These are phyloP conservation scores for Tragopan temminckii DNA, from an alignment of 2,797 vertebrate species.

Conservation along the genomic window DNA sequence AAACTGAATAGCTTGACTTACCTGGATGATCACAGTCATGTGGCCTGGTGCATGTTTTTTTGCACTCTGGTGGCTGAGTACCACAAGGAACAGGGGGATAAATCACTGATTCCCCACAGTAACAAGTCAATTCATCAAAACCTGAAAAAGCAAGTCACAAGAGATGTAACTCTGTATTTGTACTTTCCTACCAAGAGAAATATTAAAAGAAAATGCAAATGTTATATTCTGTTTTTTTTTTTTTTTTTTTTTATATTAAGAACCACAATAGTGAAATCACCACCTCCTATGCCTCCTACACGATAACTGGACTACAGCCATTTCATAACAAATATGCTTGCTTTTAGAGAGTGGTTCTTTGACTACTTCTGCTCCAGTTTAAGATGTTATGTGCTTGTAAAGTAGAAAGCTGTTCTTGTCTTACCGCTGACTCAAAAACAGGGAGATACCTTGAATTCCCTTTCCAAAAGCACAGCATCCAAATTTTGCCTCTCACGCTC, in stretches of 20 bases:
- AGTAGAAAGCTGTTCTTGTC: not conserved
- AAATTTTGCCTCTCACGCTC: not conserved
- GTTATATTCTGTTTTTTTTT: fast-evolving
- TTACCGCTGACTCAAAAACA: not conserved
- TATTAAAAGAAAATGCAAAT: not conserved
- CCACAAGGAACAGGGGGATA: constrained; percentile 96
- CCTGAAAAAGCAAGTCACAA: constrained; percentile 80
- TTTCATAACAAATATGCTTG: not conserved
- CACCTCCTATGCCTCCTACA: not conserved
- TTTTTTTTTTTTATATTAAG: not conserved
- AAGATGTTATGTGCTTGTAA: too few relatives aligned
- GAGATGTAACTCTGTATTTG: not conserved
- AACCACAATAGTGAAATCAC: not conserved
- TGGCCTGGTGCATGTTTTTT: constrained; percentile 89
- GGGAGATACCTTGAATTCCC: not conserved
- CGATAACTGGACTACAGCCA: not conserved
- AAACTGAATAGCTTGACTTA: constrained; percentile 58
- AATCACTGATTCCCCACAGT: constrained; percentile 93
- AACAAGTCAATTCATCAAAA: constrained; percentile 97
- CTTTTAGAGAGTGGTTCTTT: not conserved
- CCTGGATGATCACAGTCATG: constrained; percentile 97
- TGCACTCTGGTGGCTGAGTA: constrained; percentile 96
- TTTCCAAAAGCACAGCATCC: not conserved
- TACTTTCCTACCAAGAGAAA: not conserved
- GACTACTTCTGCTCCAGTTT: too few relatives aligned